Conservation (phyloP, 2,888 invertebrate genomes). For the Dicranocentrus wangi region DNA sequence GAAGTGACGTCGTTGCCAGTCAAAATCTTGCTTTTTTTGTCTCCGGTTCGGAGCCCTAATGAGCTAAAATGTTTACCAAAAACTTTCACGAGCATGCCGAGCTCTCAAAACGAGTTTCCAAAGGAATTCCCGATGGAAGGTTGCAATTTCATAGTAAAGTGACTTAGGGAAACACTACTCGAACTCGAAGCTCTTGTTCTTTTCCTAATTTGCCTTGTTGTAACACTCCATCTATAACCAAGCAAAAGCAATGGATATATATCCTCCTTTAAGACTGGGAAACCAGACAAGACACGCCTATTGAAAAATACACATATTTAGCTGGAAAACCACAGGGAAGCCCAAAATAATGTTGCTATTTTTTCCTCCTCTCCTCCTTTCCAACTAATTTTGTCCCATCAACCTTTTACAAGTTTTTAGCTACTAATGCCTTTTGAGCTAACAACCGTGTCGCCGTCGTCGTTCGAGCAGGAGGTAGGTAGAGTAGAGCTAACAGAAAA, state of each 20-base stretch:
- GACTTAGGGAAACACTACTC: conserved; percentile 13
- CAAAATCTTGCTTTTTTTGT: conserved; percentile 2
- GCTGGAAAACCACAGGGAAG: too few relatives aligned
- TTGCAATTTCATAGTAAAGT: conserved; percentile 37
- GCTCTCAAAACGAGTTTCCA: conserved; percentile 11
- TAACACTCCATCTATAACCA: too few relatives aligned
- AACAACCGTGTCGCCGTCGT: too few relatives aligned
- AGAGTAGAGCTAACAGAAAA: too few relatives aligned
- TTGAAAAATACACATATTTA: too few relatives aligned
- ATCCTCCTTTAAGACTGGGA: too few relatives aligned
- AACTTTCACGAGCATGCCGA: conserved; percentile 32
- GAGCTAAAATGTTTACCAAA: conserved; percentile 51
- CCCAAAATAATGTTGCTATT: too few relatives aligned
- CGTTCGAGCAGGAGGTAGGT: too few relatives aligned
- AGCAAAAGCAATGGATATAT: too few relatives aligned
- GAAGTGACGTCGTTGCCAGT: background rate
- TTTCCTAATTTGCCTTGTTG: background rate
- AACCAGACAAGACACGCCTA: too few relatives aligned
- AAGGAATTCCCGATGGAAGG: conserved; percentile 39
- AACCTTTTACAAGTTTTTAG: background rate
- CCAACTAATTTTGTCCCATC: conserved; percentile 45
- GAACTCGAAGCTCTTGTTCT: background rate
- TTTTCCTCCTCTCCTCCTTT: conserved; percentile 10
- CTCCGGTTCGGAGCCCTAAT: conserved; percentile 29
- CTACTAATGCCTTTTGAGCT: too few relatives aligned